A percentile compares a stretch with the other conserved stretches of the same genome.
Conservation (phyloP, 2,797 vertebrate genomes). For the Catamblyrhynchus diadema region DNA sequence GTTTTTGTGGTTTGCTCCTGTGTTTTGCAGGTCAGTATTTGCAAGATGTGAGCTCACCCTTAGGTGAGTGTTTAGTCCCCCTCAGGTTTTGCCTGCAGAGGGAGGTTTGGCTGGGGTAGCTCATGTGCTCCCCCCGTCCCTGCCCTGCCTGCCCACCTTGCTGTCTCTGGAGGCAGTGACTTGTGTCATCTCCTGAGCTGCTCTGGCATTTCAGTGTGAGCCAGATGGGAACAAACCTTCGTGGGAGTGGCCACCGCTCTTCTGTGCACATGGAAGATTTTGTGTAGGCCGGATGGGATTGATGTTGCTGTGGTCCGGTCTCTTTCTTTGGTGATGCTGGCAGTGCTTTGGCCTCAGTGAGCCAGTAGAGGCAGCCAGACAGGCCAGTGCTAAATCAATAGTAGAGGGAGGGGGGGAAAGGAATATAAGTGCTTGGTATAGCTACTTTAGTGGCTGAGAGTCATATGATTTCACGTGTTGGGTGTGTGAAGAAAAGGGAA, state of each 20-base stretch:
- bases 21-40: neutral
- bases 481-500: neutral
- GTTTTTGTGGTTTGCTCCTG: neutral
- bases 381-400: neutral
- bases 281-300: neutral
- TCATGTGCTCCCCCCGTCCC: neutral
- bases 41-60: neutral
- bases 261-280: neutral
- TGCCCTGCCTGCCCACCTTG: neutral
- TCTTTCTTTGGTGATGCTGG: neutral
- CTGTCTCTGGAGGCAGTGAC: neutral
- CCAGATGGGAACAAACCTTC: neutral
- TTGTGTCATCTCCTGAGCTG: neutral
- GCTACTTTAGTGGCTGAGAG: neutral
- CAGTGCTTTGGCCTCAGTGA: neutral
- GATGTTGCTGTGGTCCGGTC: neutral
- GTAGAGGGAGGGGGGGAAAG: neutral
- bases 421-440: neutral
- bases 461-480: neutral
- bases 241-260: neutral
- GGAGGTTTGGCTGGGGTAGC: neutral
- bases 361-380: neutral
- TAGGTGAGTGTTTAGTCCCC: neutral
- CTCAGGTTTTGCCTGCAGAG: neutral
- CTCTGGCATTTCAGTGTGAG: neutral